These are phyloP conservation scores for Cyprinodon variegatus DNA, from an alignment of 2,113 vertebrate species.

Conservation along the genomic window DNA sequence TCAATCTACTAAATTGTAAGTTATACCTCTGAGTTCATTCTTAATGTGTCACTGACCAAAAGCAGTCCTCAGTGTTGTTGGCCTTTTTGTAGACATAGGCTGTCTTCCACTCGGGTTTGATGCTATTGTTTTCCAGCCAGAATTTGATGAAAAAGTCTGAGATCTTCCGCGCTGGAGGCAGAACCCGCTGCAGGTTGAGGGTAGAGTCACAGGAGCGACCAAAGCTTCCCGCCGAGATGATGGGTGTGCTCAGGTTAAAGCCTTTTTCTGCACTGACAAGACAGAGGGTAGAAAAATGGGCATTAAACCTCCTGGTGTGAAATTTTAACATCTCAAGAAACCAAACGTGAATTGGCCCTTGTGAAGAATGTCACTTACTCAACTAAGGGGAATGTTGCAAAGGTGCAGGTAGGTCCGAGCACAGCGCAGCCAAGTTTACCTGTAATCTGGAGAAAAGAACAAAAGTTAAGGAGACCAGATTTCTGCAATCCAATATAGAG, in stretches of 20 bases:
- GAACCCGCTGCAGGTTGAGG: conserved; percentile 85
- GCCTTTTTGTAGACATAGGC: conserved; percentile 87
- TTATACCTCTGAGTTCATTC: too few relatives aligned
- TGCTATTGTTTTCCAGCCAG: conserved; percentile 59
- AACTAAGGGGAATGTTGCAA: conserved; percentile 86
- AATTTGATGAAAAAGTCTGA: conserved; percentile 85
- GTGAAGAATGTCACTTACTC: conserved; percentile 83
- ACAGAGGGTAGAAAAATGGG: neutral
- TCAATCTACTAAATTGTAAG: too few relatives aligned
- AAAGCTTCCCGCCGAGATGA: conserved; percentile 94
- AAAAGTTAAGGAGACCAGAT: too few relatives aligned
- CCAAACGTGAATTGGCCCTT: neutral
- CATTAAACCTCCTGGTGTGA: too few relatives aligned
- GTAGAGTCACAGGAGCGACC: conserved; percentile 90
- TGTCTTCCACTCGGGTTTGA: conserved; percentile 85
- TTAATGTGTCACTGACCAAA: conserved; percentile 82
- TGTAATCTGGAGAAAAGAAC: conserved; percentile 64
- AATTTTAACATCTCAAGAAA: neutral
- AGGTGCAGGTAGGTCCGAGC: conserved; percentile 89
- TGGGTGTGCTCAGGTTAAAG: conserved; percentile 80
- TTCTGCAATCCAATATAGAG: too few relatives aligned
- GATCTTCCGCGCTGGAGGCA: conserved; percentile 92
- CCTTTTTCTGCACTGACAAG: conserved; percentile 77
- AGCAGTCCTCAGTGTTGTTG: conserved; percentile 82
- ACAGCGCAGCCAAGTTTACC: conserved; percentile 83